Percentiles rank a stretch among this genome's conserved stretches.
These are phyloP conservation scores for Margaritifera margaritifera DNA, from an alignment of 2,888 invertebrate species.

Conservation along the genomic window DNA sequence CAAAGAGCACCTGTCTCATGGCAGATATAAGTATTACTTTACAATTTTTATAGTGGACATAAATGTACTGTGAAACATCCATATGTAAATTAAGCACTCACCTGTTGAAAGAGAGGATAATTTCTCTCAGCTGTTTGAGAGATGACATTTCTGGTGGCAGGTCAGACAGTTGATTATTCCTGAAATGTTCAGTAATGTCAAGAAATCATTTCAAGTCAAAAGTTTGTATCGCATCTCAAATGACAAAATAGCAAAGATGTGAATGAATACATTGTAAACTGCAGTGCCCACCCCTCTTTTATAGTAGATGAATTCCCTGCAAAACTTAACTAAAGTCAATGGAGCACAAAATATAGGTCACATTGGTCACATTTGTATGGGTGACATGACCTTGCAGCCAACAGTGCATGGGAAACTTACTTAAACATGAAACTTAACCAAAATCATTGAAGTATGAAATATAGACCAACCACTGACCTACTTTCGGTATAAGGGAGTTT, in stretches of 20 bases:
- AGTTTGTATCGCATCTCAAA: neutral
- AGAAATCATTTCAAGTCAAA: neutral
- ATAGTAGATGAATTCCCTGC: too few species aligned
- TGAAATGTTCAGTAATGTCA: conserved; percentile 33
- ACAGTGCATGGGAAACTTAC: too few species aligned
- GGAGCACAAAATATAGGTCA: too few species aligned
- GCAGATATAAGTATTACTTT: neutral
- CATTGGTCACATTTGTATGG: too few species aligned
- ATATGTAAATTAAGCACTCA: conserved; percentile 71
- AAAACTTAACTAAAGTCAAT: too few species aligned
- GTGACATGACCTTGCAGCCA: too few species aligned
- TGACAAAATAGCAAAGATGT: neutral
- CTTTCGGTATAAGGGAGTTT: too few species aligned
- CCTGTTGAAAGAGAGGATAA: conserved; percentile 88
- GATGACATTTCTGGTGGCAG: conserved; percentile 72
- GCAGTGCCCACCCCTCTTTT: too few species aligned
- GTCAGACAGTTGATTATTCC: conserved; percentile 74
- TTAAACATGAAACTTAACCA: too few species aligned
- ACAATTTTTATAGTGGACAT: neutral
- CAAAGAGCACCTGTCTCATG: neutral
- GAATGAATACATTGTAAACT: too few species aligned
- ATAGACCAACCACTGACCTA: too few species aligned
- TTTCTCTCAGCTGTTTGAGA: conserved; percentile 82
- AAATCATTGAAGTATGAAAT: too few species aligned
- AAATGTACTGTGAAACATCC: conserved; percentile 8